Evolutionary conservation across 2,113 vertebrate species (phyloP), one percentile per base, ranked within the genome.

Genomic region (Amphilophus citrinellus): DNA sequence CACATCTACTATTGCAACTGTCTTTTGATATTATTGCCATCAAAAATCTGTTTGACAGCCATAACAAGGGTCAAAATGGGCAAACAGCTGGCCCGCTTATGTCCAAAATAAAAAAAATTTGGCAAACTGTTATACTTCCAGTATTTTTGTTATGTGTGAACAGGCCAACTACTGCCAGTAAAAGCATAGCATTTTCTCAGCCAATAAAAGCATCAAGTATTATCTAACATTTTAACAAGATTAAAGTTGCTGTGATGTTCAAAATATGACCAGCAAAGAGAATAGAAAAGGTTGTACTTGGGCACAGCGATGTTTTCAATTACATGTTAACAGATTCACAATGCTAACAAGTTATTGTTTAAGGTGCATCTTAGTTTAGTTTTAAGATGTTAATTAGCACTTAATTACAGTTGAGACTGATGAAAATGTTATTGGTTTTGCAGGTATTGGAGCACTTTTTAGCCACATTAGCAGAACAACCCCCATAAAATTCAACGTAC

Each of bases 401-500:
- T 53, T 53, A 53, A 18, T 53, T 53, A 53, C 17, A 18, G 14
- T 18, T 17, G 17, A 53, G 17, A 17, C 50, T 53, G 17, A 53
- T 53, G 7, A 15, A 17, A 53, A 18, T 18, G 6, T 53, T 44
- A 14, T 14, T 4, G 14, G 47, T 50, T 50, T 50, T 18, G 50
- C 50, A 7, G 50, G 1, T 53, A 53, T 7, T 18, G 17, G 50
- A 18, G 15, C 50, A 18, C 17, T 53, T 53, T 53, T 53, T 53
- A 53, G 50, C 17, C 50, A 53, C 2, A 53, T 18, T 53, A 53
- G 15, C 50, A 53, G 50, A 53, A 15, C 15, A 17, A 53, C 15
- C 50, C 50, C 17, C 42, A 53, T 76, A 11, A 68, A 66, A 20
- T 53, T 10, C 10, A 35, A 93, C 96, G 89, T 95, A 99, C 98